phyloP scores from a whole-genome alignment of 1,140 invertebrate genomes.

The Lordiphosa stackelbergi region DNA sequence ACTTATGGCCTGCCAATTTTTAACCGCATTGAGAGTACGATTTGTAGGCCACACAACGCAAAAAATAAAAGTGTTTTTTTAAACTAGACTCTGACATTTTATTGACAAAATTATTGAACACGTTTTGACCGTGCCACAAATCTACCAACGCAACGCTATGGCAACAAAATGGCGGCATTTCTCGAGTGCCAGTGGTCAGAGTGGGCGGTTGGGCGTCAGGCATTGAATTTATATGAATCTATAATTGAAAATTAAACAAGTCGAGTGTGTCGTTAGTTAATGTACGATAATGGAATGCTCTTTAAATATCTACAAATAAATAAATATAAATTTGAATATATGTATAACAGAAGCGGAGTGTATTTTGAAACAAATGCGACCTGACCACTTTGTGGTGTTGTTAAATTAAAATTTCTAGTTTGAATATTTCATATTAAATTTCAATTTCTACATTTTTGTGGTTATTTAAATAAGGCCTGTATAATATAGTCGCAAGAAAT shows the following conservation, averaged over 20 bases:
- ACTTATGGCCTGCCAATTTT: constrained; percentile 58
- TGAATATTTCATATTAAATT: no score
- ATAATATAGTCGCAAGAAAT: no score
- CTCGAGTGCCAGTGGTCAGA: background rate
- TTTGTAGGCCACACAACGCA: constrained; percentile 56
- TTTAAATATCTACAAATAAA: background rate
- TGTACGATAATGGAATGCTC: constrained; percentile 14
- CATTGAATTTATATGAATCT: constrained; percentile 63
- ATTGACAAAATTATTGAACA: constrained; percentile 75
- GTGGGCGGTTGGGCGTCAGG: constrained; percentile 14
- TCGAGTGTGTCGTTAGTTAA: constrained; percentile 9
- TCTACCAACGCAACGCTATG: constrained; percentile 22
- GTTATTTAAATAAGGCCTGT: no score
- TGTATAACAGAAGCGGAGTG: no score
- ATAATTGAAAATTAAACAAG: constrained; percentile 66
- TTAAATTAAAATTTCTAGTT: no score
- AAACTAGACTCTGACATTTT: constrained; percentile 47
- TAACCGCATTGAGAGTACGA: constrained; percentile 62
- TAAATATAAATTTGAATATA: no score
- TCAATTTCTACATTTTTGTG: no score
- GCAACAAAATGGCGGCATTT: constrained; percentile 39
- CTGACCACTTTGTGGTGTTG: no score
- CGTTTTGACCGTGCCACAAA: constrained; percentile 62
- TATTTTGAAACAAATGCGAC: no score
- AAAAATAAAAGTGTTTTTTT: constrained; percentile 15